Evolutionary conservation across 2,113 vertebrate species (phyloP).

Genomic region (Bufo bufo): DNA sequence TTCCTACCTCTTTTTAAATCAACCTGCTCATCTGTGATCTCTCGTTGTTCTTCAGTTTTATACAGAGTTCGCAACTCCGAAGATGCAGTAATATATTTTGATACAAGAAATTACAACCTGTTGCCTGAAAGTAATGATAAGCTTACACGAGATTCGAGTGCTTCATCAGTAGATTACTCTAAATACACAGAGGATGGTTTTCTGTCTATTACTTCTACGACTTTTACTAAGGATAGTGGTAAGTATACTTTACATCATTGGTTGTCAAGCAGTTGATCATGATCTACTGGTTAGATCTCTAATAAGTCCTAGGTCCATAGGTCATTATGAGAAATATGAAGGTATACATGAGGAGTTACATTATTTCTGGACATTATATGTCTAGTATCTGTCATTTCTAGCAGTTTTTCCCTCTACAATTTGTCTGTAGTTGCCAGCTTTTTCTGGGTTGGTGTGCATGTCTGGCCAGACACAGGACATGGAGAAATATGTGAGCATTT

Average conservation of each 20-base stretch:
- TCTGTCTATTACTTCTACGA: not conserved
- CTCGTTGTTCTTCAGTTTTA: conserved; percentile 36
- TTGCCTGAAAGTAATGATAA: conserved; percentile 3
- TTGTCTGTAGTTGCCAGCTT: too few relatives aligned
- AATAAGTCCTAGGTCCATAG: too few relatives aligned
- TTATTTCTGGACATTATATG: too few relatives aligned
- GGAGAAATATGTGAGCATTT: too few relatives aligned
- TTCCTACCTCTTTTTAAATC: conserved; percentile 37
- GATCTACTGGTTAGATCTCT: too few relatives aligned
- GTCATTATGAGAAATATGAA: too few relatives aligned
- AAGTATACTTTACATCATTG: not conserved
- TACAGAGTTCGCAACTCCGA: conserved; percentile 42
- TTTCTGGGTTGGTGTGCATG: too few relatives aligned
- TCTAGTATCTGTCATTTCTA: too few relatives aligned
- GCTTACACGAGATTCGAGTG: not conserved
- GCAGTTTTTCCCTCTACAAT: too few relatives aligned
- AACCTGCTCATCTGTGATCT: conserved; percentile 34
- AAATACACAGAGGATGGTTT: conserved; percentile 18
- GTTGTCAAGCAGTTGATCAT: too few relatives aligned
- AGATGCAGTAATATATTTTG: conserved; percentile 38
- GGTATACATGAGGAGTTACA: too few relatives aligned
- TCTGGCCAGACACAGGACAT: too few relatives aligned
- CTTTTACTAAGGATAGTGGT: conserved; percentile 11
- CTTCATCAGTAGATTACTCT: not conserved
- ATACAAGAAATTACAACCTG: conserved; percentile 7